Evolutionary conservation across 1,140 invertebrate genomes (phyloP), one percentile per base, ranked within the genome.

Genomic region (Platyscapa corneri): DNA sequence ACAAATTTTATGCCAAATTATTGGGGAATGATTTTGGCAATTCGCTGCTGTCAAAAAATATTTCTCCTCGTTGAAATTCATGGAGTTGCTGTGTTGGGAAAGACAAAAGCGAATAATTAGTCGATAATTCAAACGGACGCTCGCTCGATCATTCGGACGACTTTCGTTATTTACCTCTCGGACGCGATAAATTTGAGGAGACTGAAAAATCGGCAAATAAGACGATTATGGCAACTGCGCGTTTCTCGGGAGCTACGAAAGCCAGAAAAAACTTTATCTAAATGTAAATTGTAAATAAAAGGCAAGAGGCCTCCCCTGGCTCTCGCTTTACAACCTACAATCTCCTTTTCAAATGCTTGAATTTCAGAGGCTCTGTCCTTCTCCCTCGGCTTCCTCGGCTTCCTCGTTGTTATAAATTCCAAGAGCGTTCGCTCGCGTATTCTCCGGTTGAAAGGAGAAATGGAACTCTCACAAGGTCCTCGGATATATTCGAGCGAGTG

Each of bases 401-500:
- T 49, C 27, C 16, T 18, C 39, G 72, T 72, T 39, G 46, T 84
- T 84, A 74, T 79, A 84, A 79, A 84, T 84, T 84, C 76, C 75
- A 39, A 37, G 64, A 79, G 65, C 64, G 10, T 83, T 74, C 70
- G 37, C 81, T 74, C 70, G 37, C 81, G 70, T 23, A 83, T 49
- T 82, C 67, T 53, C 67, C 46, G 23, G 20, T 23, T 67, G 56
- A 53, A 74, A 56, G 42, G 49, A 46, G 6, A 82, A 82, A 82
- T 82, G 67, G 32, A 82, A 82, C 78, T 80, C 53, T 74, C 27
- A n/a, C 37, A 23, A 74, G 37, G 23, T 74, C 70, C 70, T 74
- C 70, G 37, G 70, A 74, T 74, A 74, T n/a, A n/a, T 72, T 70
- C n/a, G 27, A 49, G 30, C 34, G 64, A 42, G 60, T 30, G 37